Evolutionary conservation across 2,113 vertebrate species (phyloP), one percentile per base, ranked within the genome.

Genomic region (Phycodurus eques): DNA sequence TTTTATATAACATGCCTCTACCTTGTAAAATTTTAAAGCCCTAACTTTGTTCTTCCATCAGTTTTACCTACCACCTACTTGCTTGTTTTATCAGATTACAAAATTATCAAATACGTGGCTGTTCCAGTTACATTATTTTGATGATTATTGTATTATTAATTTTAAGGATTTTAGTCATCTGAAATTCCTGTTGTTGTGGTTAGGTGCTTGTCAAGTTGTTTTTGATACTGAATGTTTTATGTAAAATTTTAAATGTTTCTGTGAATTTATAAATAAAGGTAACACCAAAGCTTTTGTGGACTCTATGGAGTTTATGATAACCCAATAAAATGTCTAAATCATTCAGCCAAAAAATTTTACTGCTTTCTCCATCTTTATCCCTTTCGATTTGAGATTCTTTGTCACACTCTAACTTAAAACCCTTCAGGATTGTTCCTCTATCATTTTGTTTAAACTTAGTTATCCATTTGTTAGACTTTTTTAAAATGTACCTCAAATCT

Each of bases 241-340:
- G 44, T 69, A 22, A 67, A 66, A 44, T 1, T 43, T 68, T 1
- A 67, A 66, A 31, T 75, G 59, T 59, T 14, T 63, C 9, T 76
- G n/a, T 69, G 27, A 74, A 35, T 61, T 39, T 71, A 14, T 74
- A 46, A 87, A 87, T 82, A 80, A 86, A 85, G 67, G 22, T 68
- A 80, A 80, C 56, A n/a, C 20, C 22, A 70, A 31, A 64, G 53
- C 22, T 76, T 19, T 15, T 62, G 43, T 72, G 33, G 20, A 74
- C 65, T 82, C 65, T 76, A 57, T 75, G 77, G 6, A 39, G 35
- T 39, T 39, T 39, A 5, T 39, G 35, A 39, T 39, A 39, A 39
- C 6, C 4, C 35, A 39, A 39, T 39, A 39, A 39, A 39, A 39
- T 39, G 35, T 39, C 35, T 39, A 39, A 39, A 39, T 39, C 35